Conservation (phyloP, 1,140 invertebrate genomes). For the Euschistus heros region DNA sequence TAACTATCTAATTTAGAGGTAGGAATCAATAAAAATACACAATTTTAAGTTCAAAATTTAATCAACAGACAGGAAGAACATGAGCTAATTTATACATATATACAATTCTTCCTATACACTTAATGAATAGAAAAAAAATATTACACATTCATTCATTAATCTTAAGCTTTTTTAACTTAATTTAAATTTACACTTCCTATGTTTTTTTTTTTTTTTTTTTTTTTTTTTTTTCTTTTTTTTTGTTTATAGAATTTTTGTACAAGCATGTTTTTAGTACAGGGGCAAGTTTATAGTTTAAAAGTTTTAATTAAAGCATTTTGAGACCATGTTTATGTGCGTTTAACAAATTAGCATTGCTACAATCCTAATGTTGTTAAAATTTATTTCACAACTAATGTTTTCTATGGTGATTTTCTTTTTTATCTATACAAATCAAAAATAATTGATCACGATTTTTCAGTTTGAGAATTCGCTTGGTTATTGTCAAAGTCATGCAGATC, state of each 20-base stretch:
- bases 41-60: constrained; percentile 16
- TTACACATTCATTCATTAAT: not conserved
- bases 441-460: not conserved
- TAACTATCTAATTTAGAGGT: too few relatives aligned
- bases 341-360: constrained; percentile 6
- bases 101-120: constrained; percentile 21
- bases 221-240: not conserved
- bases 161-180: not conserved
- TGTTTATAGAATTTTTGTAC: constrained; percentile 2
- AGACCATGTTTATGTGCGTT: constrained; percentile 4
- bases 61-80: constrained; percentile 23
- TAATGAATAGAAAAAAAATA: constrained; percentile 9
- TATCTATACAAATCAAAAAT: constrained; percentile 2
- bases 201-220: not conserved
- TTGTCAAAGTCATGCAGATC: constrained; percentile 13
- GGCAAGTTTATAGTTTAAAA: not conserved
- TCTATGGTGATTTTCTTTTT: not conserved
- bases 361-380: not conserved
- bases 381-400: constrained; percentile 11
- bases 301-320: not conserved
- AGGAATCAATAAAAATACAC: not conserved
- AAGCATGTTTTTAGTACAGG: constrained; percentile 6
- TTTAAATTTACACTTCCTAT: constrained; percentile 7
- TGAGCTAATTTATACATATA: constrained; percentile 21
- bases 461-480: not conserved